Base-by-base conservation (phyloP, 2,888 invertebrate species). In the Ectobius pallidus region DNA sequence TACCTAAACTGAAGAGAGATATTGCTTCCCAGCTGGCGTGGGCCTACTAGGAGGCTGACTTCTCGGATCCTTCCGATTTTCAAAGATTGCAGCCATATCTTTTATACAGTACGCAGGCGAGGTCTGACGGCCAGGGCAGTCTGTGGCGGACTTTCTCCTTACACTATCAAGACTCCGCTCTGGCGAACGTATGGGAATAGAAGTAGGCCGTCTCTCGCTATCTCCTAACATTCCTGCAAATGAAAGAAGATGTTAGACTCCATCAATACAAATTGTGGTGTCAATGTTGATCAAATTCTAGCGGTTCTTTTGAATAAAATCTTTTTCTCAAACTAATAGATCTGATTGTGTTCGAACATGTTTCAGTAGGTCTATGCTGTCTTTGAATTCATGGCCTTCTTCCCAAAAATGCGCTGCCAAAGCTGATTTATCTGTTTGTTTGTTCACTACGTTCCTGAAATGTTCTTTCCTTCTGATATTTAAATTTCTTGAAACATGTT, bases 31-130 rank as follows among this genome's bases (percentile, higher is more conserved):
- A 9, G 61, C 20, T 2, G 58, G 49, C 32, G 72, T 16, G 18
- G 44, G 69, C 20, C 71, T 27, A n/a, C 58, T n/a, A 6, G 61
- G 22, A 49, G 69, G 20, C 42, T 67, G 55, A 34, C 61, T 69
- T 22, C 55, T 14, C 20, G 42, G 11, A 62, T 75, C 75, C 46
- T 52, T 65, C 25, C 65, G 65, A 34, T 46, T 73, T 46, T 93
- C 93, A 81, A 93, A 93, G 81, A 93, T 88, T 76, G 93, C 93
- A 75, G 93, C 90, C 89, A 93, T 92, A 81, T 93, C 92, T 78
- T 90, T 89, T 78, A 93, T 93, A 81, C 91, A 91, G 83, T 89
- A 90, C 55, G 91, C 88, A 11, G 91, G 91, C 39, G 91, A 90
- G 22, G 63, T 25, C 52, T 71, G 71, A 39, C 18, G 39, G 25